Conservation (phyloP, 1,140 invertebrate species). For the Drosophila prosaltans region DNA sequence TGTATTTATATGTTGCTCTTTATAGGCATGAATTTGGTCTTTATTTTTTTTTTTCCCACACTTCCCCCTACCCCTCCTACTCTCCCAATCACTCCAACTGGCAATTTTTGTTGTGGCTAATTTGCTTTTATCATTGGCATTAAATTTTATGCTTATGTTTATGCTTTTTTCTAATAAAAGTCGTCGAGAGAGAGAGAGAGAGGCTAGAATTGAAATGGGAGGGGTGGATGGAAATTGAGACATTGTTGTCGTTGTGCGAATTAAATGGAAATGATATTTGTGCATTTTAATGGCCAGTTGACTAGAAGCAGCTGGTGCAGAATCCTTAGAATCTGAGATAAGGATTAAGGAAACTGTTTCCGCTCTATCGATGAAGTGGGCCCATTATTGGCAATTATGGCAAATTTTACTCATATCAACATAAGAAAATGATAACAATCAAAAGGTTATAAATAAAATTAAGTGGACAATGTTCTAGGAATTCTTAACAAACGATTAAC, state of each 20-base stretch:
- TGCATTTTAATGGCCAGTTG: slow-evolving; percentile 75
- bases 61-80: background rate
- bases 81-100: background rate
- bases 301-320: slow-evolving; percentile 33
- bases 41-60: slow-evolving; percentile 57
- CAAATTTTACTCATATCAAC: background rate
- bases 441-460: background rate
- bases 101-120: slow-evolving; percentile 67
- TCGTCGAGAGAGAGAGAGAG: background rate
- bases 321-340: slow-evolving; percentile 29
- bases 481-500: background rate
- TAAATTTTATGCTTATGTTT: slow-evolving; percentile 77
- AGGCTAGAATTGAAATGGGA: slow-evolving; percentile 21
- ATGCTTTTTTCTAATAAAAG: slow-evolving; percentile 71
- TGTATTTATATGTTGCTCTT: slow-evolving; percentile 56
- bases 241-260: slow-evolving; percentile 63
- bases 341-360: slow-evolving; percentile 38
- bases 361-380: slow-evolving; percentile 29
- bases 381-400: background rate
- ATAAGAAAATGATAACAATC: background rate
- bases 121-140: slow-evolving; percentile 78
- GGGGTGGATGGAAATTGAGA: slow-evolving; percentile 56
- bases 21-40: slow-evolving; percentile 63
- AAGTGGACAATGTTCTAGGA: background rate
- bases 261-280: slow-evolving; percentile 64